Base-by-base conservation (phyloP, 1,140 invertebrate species). In the Habropoda laboriosa region DNA sequence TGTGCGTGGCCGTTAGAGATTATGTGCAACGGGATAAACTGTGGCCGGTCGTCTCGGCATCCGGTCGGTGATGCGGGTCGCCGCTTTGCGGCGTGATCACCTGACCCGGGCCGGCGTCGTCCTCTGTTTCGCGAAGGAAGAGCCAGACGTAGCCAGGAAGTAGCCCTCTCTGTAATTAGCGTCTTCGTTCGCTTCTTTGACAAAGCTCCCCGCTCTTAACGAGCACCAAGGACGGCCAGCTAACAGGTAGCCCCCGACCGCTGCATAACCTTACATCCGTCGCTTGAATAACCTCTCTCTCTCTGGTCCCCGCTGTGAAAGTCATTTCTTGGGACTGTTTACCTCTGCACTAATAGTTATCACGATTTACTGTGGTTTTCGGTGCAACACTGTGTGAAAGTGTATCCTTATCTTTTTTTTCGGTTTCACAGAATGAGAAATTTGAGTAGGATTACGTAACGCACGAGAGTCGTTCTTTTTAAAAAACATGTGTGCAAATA, bases 121-220 rank as follows among this genome's bases (percentile, higher is more conserved):
- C 38, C 77, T 80, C 60, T 80, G 80, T 85, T 81, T 58, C 64
- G 66, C 64, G 67, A 66, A 63, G 74, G 64, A 75, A 45, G 61
- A 51, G 51, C n/a, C 73, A 49, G 73, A 75, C 72, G 66, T 55
- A 49, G 81, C 61, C 80, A 82, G 86, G 81, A 89, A 89, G 87
- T 88, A 82, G 81, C 79, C 79, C 66, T 57, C 81, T 83, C 87
- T 90, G 87, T 90, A 90, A 90, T 90, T 90, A 90, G 85, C 82
- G 86, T 90, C 89, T 90, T 89, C 83, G 79, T 86, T 88, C 82
- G 79, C 30, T 80, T 84, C 88, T 89, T 89, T 90, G 88, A 86
- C 84, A 77, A 78, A 77, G 72, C 73, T 47, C 77, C n/a, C n/a
- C 80, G 74, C 83, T 86, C 79, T 82, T 77, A 63, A 76, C 70